Evolutionary conservation across 2,113 vertebrate genomes (phyloP).

Genomic region (Toxotes chatareus): DNA sequence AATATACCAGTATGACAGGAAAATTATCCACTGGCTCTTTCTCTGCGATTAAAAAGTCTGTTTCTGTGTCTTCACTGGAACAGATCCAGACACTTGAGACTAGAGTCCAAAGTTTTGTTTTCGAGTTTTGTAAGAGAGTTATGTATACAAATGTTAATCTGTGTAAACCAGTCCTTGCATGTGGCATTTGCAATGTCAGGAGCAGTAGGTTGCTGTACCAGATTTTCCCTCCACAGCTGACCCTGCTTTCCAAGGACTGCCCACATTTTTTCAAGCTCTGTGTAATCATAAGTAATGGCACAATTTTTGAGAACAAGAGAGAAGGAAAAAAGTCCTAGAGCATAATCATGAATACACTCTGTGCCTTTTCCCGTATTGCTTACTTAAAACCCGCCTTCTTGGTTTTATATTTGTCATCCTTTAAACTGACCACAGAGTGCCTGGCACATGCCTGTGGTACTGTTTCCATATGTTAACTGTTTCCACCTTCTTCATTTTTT

Average conservation of each 20-base stretch:
- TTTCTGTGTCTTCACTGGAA: not conserved
- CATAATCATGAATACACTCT: constrained; percentile 4
- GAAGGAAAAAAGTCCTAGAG: not conserved
- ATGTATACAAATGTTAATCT: not conserved
- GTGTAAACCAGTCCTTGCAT: not conserved
- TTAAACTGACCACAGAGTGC: constrained; percentile 21
- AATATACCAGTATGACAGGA: not conserved
- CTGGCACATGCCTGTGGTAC: constrained; percentile 62
- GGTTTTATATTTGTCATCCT: constrained; percentile 32
- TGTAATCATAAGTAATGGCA: not conserved
- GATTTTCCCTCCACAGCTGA: constrained; percentile 15
- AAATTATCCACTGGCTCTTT: not conserved
- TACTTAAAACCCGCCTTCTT: not conserved
- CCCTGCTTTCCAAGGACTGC: not conserved
- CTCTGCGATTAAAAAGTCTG: not conserved
- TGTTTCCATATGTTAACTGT: constrained; percentile 45
- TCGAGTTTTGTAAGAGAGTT: not conserved
- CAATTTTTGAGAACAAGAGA: not conserved
- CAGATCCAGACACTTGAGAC: not conserved
- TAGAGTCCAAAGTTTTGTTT: not conserved
- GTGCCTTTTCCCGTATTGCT: not conserved
- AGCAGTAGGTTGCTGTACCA: not conserved
- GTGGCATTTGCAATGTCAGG: not conserved
- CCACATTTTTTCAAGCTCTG: not conserved
- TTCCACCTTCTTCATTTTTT: constrained; percentile 47